Evolutionary conservation across 2,888 invertebrate genomes (phyloP), one percentile per base, ranked within the genome.

Genomic region (Papilio elwesi): DNA sequence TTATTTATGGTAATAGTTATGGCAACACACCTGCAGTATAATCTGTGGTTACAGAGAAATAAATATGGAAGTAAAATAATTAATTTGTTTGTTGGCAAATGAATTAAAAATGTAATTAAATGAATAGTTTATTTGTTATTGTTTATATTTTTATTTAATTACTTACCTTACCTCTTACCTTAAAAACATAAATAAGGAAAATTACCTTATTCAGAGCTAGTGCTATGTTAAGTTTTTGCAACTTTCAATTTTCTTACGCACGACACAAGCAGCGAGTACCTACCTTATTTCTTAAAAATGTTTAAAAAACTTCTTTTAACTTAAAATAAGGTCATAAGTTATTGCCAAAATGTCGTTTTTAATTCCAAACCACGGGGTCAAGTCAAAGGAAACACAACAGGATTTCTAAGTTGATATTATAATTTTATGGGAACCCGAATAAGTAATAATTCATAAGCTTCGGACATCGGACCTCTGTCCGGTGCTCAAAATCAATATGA

Each of bases 361-460:
- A 47, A 26, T 15, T 36, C 26, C 57, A 52, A 59, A 51, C 52
- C n/a, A 48, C 38, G 55, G 49, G 73, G 57, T 75, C 73, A 78
- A 76, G 12, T 13, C 65, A 15, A 65, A 66, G 59, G 51, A 47
- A 26, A 64, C 38, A n/a, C 72, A 73, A 70, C 69, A 53, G 52
- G 71, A 57, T 49, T 55, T 49, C 36, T 4, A 36, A 59, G 38
- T 52, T 76, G 75, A 81, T 82, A n/a, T n/a, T n/a, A n/a, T n/a
- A 81, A 89, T 86, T 87, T 89, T 90, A 90, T 90, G 90, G 88
- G 90, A 90, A 90, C 90, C 85, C 83, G 80, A 85, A 84, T 81
- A 82, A 82, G 84, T 87, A 88, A 91, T 92, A 92, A 91, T 90
- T 92, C 92, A 92, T 92, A 92, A 89, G 85, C 85, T 83, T 87